Evolutionary conservation across 2,888 invertebrate species (phyloP).

Genomic region (Bellardia pandia): DNA sequence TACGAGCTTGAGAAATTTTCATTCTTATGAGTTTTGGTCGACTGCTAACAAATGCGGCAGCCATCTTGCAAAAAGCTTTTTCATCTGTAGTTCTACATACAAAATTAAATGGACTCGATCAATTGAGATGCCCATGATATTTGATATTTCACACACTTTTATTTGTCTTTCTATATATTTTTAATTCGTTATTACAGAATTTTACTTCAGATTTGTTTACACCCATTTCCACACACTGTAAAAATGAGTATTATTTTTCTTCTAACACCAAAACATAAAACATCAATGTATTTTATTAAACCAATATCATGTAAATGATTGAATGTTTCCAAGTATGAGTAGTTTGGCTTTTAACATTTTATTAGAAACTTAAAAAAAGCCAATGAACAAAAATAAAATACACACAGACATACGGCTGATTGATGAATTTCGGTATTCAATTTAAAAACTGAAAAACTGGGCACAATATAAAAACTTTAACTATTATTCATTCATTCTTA

Average conservation of each 20-base stretch:
- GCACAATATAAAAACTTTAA: not conserved
- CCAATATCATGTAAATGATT: not conserved
- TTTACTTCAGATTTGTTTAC: too few species aligned
- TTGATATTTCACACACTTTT: too few species aligned
- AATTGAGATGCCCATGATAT: too few species aligned
- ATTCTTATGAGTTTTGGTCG: too few species aligned
- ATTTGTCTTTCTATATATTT: too few species aligned
- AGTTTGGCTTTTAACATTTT: constrained; percentile 1
- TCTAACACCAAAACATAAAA: not conserved
- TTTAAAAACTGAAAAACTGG: constrained; percentile 9
- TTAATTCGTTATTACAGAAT: too few species aligned
- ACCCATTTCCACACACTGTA: too few species aligned
- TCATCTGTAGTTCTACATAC: too few species aligned
- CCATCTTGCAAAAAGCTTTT: too few species aligned
- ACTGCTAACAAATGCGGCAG: too few species aligned
- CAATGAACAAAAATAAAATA: not conserved
- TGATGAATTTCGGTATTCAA: constrained; percentile 43
- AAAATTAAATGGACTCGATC: too few species aligned
- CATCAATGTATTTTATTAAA: constrained; percentile 18
- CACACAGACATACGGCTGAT: constrained; percentile 23
- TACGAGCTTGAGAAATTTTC: too few species aligned
- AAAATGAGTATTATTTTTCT: not conserved
- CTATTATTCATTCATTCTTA: constrained; percentile 26
- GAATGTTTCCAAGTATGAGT: not conserved
- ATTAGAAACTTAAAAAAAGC: not conserved